Percentiles rank a stretch among this genome's conserved stretches.
Evolutionary conservation across 2,113 vertebrate genomes (phyloP).

Genomic region (Hemiscyllium ocellatum): DNA sequence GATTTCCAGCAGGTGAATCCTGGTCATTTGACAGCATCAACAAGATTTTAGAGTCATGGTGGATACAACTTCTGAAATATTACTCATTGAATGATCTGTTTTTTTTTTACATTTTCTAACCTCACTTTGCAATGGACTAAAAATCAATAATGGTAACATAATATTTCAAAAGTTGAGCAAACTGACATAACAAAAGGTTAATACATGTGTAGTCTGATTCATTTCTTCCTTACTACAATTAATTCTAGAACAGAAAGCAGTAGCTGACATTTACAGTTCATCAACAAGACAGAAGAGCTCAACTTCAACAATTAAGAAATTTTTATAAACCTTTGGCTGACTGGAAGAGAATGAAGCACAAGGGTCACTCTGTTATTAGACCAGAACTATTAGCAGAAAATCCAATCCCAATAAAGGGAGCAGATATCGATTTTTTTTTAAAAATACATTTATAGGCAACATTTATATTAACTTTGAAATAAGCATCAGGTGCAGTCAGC

Average conservation of each 20-base stretch:
- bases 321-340: background rate
- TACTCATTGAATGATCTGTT: background rate
- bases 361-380: background rate
- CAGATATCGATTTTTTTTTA: background rate
- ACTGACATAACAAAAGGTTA: background rate
- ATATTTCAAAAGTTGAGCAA: background rate
- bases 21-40: background rate
- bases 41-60: background rate
- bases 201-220: background rate
- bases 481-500: background rate
- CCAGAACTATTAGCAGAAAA: background rate
- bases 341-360: background rate
- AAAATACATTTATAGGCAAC: background rate
- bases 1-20: background rate
- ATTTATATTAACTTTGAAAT: constrained; percentile 13
- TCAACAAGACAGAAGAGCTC: background rate
- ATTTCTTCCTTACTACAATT: background rate
- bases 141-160: background rate
- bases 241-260: background rate
- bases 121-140: background rate
- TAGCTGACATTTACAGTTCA: background rate
- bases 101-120: background rate
- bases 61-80: background rate
- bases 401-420: background rate
- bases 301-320: background rate